phyloP scores from a whole-genome alignment of 2,797 vertebrate species.

The Gadopsis bispinosus region DNA sequence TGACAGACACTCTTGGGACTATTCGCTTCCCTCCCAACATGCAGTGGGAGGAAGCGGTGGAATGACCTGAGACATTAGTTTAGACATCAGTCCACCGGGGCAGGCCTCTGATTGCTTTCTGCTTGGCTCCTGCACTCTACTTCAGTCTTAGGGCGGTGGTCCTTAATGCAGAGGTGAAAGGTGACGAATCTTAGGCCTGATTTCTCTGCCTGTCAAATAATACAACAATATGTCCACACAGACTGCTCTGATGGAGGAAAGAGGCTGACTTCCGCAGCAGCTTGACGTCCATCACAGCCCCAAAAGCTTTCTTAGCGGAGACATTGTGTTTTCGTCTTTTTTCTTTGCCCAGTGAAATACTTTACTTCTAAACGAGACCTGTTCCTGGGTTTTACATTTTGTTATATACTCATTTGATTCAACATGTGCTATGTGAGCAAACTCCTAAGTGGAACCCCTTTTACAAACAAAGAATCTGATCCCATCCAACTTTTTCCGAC shows the following conservation, averaged over 20 bases:
- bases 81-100: conserved; percentile 57
- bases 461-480: conserved; percentile 9
- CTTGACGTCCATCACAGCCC: conserved; percentile 18
- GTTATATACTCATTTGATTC: background rate
- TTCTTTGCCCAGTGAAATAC: background rate
- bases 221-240: conserved; percentile 51
- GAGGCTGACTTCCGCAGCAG: conserved; percentile 38
- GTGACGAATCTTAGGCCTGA: conserved; percentile 55
- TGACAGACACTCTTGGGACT: conserved; percentile 55
- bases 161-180: conserved; percentile 64
- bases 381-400: background rate
- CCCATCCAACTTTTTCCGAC: background rate
- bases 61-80: conserved; percentile 67
- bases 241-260: conserved; percentile 50
- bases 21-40: conserved; percentile 62
- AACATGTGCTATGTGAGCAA: background rate
- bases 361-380: background rate
- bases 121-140: conserved; percentile 54
- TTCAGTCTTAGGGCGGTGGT: conserved; percentile 57
- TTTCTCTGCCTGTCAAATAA: conserved; percentile 63
- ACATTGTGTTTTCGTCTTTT: conserved; percentile 5
- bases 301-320: conserved; percentile 3
- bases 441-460: background rate
- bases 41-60: conserved; percentile 65
- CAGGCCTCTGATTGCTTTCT: conserved; percentile 56